Conservation (phyloP, 2,797 vertebrate genomes). For the Siniperca scherzeri region DNA sequence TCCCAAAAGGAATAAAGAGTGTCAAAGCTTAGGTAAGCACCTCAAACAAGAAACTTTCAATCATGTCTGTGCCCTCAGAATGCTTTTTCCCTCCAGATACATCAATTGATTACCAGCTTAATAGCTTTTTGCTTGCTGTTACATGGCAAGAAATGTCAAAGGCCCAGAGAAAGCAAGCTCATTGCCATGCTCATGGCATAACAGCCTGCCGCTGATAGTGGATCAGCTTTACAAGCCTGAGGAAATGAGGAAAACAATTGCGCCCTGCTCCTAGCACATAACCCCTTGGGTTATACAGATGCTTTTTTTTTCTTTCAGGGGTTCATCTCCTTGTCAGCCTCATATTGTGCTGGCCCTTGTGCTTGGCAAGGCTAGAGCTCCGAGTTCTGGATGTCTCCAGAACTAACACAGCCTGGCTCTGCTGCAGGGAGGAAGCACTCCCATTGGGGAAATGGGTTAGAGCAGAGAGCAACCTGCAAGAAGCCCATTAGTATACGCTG, state of each 20-base stretch:
- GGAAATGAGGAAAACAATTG: conserved; percentile 83
- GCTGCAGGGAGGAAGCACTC: conserved; percentile 70
- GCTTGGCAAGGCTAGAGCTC: conserved; percentile 49
- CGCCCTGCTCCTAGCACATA: conserved; percentile 66
- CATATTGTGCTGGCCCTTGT: conserved; percentile 59
- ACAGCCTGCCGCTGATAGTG: conserved; percentile 68
- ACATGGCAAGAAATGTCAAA: conserved; percentile 80
- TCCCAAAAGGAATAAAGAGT: conserved; percentile 72
- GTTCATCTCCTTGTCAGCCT: conserved; percentile 65
- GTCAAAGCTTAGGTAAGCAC: conserved; percentile 62
- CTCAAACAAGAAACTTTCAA: conserved; percentile 77
- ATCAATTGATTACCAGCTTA: conserved; percentile 81
- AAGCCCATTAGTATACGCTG: conserved; percentile 74
- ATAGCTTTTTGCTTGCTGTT: conserved; percentile 82
- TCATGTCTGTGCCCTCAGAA: conserved; percentile 65
- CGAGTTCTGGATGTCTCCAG: conserved; percentile 79
- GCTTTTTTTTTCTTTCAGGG: conserved; percentile 45
- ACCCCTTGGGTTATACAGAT: conserved; percentile 61
- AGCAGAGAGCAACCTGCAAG: conserved; percentile 64
- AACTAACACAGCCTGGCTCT: conserved; percentile 78
- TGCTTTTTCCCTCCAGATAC: conserved; percentile 70
- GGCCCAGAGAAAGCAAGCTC: conserved; percentile 75
- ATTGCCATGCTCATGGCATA: conserved; percentile 77
- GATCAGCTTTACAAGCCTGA: conserved; percentile 77
- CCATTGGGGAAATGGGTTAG: conserved; percentile 65